Evolutionary conservation across 2,797 vertebrate genomes (phyloP).

Genomic region (Taeniopygia guttata): DNA sequence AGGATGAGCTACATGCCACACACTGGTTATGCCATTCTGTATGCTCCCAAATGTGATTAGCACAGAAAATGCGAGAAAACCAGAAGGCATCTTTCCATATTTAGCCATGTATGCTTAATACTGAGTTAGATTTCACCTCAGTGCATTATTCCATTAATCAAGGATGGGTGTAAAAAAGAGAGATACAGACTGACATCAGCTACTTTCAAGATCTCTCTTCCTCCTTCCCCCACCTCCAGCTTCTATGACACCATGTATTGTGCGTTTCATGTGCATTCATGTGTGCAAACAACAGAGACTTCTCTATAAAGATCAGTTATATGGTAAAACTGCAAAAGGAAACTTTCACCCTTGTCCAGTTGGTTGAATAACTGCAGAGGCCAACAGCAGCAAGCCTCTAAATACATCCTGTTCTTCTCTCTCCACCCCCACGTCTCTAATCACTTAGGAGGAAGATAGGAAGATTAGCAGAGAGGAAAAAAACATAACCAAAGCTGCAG

Average conservation of each 20-base stretch:
- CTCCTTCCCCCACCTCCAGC: background rate
- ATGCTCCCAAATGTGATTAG: conserved; percentile 20
- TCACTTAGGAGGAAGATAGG: conserved; percentile 70
- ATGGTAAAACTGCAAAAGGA: conserved; percentile 6
- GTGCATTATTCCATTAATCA: background rate
- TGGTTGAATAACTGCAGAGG: conserved; percentile 59
- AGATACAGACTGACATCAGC: conserved; percentile 2
- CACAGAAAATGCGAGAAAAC: conserved; percentile 54
- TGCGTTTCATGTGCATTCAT: conserved; percentile 17
- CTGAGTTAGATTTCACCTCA: conserved; percentile 22
- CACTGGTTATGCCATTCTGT: background rate
- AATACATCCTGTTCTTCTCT: conserved; percentile 37
- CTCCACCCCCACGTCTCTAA: conserved; percentile 48
- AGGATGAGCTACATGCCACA: background rate
- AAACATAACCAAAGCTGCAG: conserved; percentile 66
- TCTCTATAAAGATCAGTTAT: conserved; percentile 15
- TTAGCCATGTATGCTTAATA: conserved; percentile 36
- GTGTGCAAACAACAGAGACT: conserved; percentile 22
- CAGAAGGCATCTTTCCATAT: conserved; percentile 38
- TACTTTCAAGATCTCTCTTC: conserved; percentile 45
- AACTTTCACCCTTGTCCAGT: conserved; percentile 54
- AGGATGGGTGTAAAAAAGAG: background rate
- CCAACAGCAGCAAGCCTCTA: conserved; percentile 46
- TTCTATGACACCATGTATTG: conserved; percentile 14
- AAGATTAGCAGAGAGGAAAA: conserved; percentile 67